Conservation (phyloP, 2,888 invertebrate genomes). For the Thecocarcelia acutangulata region DNA sequence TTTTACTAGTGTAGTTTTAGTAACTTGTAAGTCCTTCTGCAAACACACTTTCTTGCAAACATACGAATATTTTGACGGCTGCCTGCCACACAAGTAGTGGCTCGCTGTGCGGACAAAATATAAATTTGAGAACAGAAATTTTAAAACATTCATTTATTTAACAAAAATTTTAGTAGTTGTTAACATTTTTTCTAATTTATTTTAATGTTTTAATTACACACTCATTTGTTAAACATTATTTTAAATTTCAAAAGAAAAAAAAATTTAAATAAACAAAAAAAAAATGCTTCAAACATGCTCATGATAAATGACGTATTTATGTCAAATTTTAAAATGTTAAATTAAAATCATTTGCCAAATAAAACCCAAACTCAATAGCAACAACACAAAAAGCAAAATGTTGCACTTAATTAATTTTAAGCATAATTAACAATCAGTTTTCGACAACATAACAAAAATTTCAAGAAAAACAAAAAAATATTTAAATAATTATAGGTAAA, state of each 20-base stretch:
- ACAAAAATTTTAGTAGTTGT: conserved; percentile 50
- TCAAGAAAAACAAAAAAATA: neutral
- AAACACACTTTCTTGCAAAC: no score
- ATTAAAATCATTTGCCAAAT: conserved; percentile 55
- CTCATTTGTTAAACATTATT: conserved; percentile 68
- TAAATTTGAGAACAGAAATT: neutral
- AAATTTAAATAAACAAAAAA: neutral
- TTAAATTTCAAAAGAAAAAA: conserved; percentile 31
- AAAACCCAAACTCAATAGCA: conserved; percentile 2
- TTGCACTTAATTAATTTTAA: conserved; percentile 23
- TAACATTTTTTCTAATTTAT: conserved; percentile 57
- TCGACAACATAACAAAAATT: no score
- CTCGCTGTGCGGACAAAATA: conserved; percentile 9
- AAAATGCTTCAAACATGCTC: conserved; percentile 42
- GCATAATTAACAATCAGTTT: neutral
- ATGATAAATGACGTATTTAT: conserved; percentile 69
- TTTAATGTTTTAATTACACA: conserved; percentile 68
- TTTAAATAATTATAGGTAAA: no score
- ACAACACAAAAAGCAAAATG: neutral
- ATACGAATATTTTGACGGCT: neutral
- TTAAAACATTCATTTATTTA: conserved; percentile 21
- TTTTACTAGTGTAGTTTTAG: no score
- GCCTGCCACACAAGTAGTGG: neutral
- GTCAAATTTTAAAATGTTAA: conserved; percentile 63
- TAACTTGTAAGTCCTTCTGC: no score